Evolutionary conservation across 2,113 vertebrate genomes (phyloP).

Genomic region (Opisthocomus hoazin): DNA sequence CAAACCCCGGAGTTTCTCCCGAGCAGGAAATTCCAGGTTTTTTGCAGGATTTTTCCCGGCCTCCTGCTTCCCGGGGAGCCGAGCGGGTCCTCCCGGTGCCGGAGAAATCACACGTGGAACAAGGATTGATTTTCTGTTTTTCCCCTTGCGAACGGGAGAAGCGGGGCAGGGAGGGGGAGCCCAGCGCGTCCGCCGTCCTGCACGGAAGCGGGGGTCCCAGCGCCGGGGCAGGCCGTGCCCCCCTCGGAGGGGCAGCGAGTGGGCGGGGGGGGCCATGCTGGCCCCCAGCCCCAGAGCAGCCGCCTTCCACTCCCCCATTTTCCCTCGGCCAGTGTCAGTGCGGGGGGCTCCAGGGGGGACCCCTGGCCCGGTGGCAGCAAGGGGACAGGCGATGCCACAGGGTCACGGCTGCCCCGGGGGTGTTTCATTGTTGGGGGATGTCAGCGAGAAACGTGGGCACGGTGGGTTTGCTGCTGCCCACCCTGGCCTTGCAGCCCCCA

Average conservation of each 20-base stretch:
- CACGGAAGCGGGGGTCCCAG: not conserved
- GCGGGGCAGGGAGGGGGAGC: not conserved
- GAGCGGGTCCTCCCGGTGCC: not conserved
- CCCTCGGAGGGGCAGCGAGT: not conserved
- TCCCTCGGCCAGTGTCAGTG: fast-evolving
- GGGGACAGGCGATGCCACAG: not conserved
- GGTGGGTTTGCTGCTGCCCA: not conserved
- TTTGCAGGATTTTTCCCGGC: not conserved
- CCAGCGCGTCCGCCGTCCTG: fast-evolving
- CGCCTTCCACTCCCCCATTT: slow-evolving; percentile 16
- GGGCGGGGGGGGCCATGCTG: not conserved
- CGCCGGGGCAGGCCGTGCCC: not conserved
- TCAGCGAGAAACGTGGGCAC: fast-evolving
- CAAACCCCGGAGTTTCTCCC: not conserved
- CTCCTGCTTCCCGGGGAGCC: not conserved
- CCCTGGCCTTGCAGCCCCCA: fast-evolving
- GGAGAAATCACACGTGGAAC: not conserved
- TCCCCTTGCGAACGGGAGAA: not conserved
- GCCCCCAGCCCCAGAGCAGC: not conserved
- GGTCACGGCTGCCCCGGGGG: fast-evolving
- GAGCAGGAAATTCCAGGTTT: slow-evolving; percentile 28
- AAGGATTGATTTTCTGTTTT: not conserved
- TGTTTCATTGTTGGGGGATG: fast-evolving
- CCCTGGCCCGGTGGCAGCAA: fast-evolving
- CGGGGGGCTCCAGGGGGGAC: not conserved